phyloP scores from a whole-genome alignment of 2,113 vertebrate species.

The Nansenia antarctica region DNA sequence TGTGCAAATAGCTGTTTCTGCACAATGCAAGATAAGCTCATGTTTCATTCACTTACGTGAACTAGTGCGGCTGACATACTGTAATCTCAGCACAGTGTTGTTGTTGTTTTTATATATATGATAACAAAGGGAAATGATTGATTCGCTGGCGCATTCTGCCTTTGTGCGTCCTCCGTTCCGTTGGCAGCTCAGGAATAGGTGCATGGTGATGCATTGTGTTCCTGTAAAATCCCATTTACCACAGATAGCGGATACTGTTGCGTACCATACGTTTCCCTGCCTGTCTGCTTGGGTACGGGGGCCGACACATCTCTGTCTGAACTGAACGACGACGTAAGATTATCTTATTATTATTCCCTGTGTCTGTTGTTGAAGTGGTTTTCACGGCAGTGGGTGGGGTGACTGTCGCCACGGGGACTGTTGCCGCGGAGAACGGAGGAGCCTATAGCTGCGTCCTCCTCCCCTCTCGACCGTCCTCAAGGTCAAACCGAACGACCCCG shows the following conservation, averaged over 20 bases:
- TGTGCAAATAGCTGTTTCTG: constrained; percentile 37
- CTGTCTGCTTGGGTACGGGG: constrained; percentile 5
- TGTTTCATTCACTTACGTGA: constrained; percentile 55
- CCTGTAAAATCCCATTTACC: constrained; percentile 43
- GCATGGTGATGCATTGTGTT: background rate
- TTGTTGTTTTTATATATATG: no score
- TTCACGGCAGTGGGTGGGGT: background rate
- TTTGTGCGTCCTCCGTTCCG: constrained; percentile 31
- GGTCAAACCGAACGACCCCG: constrained; percentile 35
- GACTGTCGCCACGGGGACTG: no score
- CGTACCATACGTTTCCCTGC: background rate
- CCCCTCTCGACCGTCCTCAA: constrained; percentile 45
- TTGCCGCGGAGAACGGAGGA: background rate
- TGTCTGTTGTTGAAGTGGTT: background rate
- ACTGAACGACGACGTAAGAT: constrained; percentile 10
- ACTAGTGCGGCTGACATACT: constrained; percentile 48
- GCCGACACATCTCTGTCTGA: constrained; percentile 12
- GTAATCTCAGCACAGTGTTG: constrained; percentile 32
- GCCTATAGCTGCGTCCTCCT: background rate
- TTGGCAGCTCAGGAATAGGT: background rate
- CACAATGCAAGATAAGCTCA: constrained; percentile 58
- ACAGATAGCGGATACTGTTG: no score
- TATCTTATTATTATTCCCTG: background rate
- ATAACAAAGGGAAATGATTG: constrained; percentile 47
- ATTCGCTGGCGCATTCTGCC: constrained; percentile 32